Base-by-base conservation (phyloP, 2,888 invertebrate genomes). In the Hemithea aestivaria region DNA sequence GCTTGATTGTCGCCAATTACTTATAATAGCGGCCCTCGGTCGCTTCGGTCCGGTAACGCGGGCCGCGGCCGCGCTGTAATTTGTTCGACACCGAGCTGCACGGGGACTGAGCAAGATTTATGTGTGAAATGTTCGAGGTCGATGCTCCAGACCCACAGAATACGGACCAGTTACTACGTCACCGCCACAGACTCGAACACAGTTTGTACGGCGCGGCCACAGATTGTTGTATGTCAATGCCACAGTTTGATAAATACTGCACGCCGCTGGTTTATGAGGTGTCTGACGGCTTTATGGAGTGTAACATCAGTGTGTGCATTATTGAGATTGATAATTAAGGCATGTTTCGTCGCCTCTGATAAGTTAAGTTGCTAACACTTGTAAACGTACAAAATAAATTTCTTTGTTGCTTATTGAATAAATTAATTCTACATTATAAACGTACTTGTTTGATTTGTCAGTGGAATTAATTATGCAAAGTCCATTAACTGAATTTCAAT, bases 1-100 rank as follows among this genome's bases (percentile, higher is more conserved):
- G 62, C 62, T 71, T 79, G 80, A 83, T 82, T 82, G 83, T 79
- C 74, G 72, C 74, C 83, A 84, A 85, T 84, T 84, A 84, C 76
- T 71, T 73, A 69, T 79, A 83, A 83, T 85, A 75, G 73, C 75
- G 71, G 73, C 72, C 65, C 69, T 67, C 65, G 62, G 59, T 64
- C 64, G 67, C 72, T 67, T 65, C 66, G 59, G 36, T 42, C 36
- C 41, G 41, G 41, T 42, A 42, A 42, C 41, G 41, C 35, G 20
- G 40, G 6, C 27, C 36, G 36, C 27, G 40, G 6, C 27, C 36
- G 36, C 27, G 40, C 28, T 62, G 77, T 75, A 79, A 81, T 81
- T 79, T 82, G 80, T 73, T 72, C 62, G 58, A 59, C 65, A 61
- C 53, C 45, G 48, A 16, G 5, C 50, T 46, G 42, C 30, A 39